A percentile compares a stretch with the other conserved stretches of the same genome.
Evolutionary conservation across 35 echinoderm and acorn worm genomes (phyloP).

Genomic region (Heliocidaris tuberculata): DNA sequence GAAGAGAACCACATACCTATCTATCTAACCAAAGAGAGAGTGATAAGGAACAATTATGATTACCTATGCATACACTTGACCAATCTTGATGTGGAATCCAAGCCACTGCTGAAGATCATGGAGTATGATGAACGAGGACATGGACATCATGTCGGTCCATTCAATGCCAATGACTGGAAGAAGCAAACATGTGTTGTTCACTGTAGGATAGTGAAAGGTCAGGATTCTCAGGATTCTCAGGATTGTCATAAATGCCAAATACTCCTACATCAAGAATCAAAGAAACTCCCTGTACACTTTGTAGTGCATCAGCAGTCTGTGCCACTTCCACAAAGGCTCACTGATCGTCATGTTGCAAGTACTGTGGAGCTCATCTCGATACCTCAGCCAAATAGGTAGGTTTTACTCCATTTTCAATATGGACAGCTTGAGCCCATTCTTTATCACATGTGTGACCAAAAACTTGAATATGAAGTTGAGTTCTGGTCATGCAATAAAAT

Average conservation of each 20-base stretch:
- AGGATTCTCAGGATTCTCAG: not conserved
- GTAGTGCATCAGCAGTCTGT: not conserved
- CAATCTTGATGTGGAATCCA: conserved; percentile 15
- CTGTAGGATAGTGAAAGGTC: not conserved
- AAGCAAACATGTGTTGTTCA: conserved; percentile 31
- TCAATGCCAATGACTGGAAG: not conserved
- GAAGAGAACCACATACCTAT: not conserved
- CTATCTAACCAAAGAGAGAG: not conserved
- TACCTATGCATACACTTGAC: conserved; percentile 62
- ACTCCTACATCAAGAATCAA: not conserved
- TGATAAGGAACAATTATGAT: not conserved
- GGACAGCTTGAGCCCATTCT: too few species aligned
- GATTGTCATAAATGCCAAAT: not conserved
- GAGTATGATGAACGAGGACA: not conserved
- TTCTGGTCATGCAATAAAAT: too few species aligned
- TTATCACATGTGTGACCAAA: too few species aligned
- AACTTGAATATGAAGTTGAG: too few species aligned
- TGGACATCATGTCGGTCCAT: not conserved
- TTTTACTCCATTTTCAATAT: not conserved
- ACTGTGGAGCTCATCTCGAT: conserved; percentile 22
- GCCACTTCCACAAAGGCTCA: not conserved
- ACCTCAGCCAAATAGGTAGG: conserved; percentile 29
- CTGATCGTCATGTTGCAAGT: not conserved
- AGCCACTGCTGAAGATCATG: not conserved
- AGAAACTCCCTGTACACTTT: not conserved